phyloP scores from a whole-genome alignment of 2,113 vertebrate genomes.

The Grallaria varia region DNA sequence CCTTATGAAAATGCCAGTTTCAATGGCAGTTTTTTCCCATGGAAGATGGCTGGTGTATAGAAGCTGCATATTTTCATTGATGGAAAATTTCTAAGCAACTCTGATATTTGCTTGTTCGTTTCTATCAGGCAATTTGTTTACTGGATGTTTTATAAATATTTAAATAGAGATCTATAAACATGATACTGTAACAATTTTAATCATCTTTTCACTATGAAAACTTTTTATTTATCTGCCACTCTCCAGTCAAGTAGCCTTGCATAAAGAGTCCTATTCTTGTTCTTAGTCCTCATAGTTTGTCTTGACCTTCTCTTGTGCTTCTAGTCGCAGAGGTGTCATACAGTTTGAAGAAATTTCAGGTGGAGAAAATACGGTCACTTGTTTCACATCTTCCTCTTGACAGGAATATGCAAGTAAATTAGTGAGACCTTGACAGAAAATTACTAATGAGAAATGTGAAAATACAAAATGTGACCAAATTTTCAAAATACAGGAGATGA shows the following conservation, averaged over 20 bases:
- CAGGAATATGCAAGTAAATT: neutral
- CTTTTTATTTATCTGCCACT: neutral
- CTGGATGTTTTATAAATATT: neutral
- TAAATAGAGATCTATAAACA: neutral
- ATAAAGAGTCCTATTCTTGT: neutral
- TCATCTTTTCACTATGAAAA: neutral
- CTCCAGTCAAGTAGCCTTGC: neutral
- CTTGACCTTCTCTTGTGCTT: neutral
- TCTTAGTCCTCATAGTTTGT: rapidly evolving
- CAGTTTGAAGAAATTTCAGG: neutral
- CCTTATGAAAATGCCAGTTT: neutral
- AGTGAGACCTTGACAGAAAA: neutral
- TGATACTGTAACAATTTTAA: neutral
- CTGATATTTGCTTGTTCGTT: neutral
- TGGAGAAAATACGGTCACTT: neutral
- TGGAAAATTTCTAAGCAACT: neutral
- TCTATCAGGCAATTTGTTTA: neutral
- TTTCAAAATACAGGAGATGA: rapidly evolving
- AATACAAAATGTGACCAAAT: neutral
- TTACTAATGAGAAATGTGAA: neutral
- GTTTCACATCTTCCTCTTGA: neutral
- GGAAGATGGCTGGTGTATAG: neutral
- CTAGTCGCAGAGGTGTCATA: neutral
- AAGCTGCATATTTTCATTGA: neutral
- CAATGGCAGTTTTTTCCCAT: neutral